Evolutionary conservation across 2,888 invertebrate species (phyloP), one percentile per base, ranked within the genome.

Genomic region (Aspidiotus destructor): DNA sequence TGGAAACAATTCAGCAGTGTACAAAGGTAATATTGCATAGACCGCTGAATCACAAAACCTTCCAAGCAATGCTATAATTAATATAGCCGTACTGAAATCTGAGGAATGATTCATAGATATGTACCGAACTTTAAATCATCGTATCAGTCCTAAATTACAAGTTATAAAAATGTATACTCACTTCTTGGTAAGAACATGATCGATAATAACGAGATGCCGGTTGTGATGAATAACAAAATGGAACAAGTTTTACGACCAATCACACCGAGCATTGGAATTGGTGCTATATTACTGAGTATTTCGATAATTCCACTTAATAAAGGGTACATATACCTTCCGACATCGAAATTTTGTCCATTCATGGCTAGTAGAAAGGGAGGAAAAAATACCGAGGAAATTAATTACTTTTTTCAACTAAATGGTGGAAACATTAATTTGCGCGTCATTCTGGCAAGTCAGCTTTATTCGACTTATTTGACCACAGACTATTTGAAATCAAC

Each of bases 1-100:
- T 53, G 84, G 84, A 73, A 83, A 84, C 42, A 84, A 75, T 73
- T 84, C 84, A 2, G 84, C 81, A 0, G 83, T 82, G 73, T 82
- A 83, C 0, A 84, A 76, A 15, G 83, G 82, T 9, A 82, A 79
- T 28, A 83, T 80, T 6, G 81, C 81, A 73, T 82, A 84, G 11
- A 82, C 82, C 44, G 81, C 81, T n/a, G 81, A 81, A 6, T 81
- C 79, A 63, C 80, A 79, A 72, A 82, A 80, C 67, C 82, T 78
- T 7, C 81, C 81, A 60, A 80, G 72, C 76, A 82, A 76, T 1
- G 81, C 81, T 40, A 81, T 76, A 1, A 75, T 72, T 62, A 81
- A 61, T 16, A 73, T 70, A n/a, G 69, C 48, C 11, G 70, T 52
- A 13, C 52, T 15, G 5, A 52, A 15, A 15, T 57, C 57, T 57